phyloP scores from a whole-genome alignment of 2,888 invertebrate genomes.

The Drosophila anomalata region DNA sequence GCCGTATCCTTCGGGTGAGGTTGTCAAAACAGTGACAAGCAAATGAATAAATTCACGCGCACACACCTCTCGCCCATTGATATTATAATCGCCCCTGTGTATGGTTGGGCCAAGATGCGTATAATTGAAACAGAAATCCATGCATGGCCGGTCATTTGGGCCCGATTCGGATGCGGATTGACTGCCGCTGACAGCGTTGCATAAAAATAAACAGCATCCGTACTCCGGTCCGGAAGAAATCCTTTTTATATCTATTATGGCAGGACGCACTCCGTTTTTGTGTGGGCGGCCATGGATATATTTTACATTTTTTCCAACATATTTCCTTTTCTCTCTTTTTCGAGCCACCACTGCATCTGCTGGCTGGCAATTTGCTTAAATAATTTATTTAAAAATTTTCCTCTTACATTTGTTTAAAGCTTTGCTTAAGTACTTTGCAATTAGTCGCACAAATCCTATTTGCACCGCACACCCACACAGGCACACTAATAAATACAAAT shows the following conservation, averaged over 20 bases:
- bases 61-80: constrained; percentile 73
- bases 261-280: constrained; percentile 41
- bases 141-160: constrained; percentile 64
- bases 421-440: constrained; percentile 82
- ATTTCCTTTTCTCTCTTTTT: constrained; percentile 18
- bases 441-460: constrained; percentile 81
- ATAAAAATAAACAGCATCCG: constrained; percentile 51
- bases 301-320: neutral
- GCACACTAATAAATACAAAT: constrained; percentile 18
- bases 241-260: constrained; percentile 74
- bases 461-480: constrained; percentile 49
- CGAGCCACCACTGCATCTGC: constrained; percentile 10
- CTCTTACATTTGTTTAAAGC: constrained; percentile 81
- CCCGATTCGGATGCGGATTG: constrained; percentile 44
- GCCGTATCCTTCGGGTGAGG: constrained; percentile 35
- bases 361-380: constrained; percentile 66
- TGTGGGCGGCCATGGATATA: constrained; percentile 47
- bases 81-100: constrained; percentile 68
- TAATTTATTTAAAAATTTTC: constrained; percentile 79
- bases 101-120: constrained; percentile 46
- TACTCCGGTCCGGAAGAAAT: constrained; percentile 52
- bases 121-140: constrained; percentile 78
- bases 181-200: constrained; percentile 47
- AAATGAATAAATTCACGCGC: constrained; percentile 77
- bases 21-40: constrained; percentile 77